Conservation (phyloP, 2,797 vertebrate species). For the Scyliorhinus canicula region DNA sequence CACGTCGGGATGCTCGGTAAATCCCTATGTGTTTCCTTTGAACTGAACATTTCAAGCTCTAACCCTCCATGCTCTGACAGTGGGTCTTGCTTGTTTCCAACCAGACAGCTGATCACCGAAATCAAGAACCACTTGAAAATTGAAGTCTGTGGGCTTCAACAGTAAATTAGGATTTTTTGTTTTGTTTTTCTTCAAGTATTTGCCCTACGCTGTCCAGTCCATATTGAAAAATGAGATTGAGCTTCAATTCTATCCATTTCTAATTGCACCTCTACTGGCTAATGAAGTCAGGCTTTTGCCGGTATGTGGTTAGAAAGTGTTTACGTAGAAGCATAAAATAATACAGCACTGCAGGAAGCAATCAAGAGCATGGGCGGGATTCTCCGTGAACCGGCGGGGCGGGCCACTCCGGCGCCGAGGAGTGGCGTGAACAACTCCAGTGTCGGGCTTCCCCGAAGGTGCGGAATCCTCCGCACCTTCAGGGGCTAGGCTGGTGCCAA, state of each 20-base stretch:
- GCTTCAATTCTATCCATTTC: neutral
- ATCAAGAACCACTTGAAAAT: neutral
- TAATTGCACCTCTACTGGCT: neutral
- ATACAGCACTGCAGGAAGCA: neutral
- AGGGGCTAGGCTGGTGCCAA: too few species aligned
- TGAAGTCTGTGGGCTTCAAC: neutral
- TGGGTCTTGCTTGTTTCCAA: neutral
- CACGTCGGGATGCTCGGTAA: too few species aligned
- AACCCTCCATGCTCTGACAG: neutral
- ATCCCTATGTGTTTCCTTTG: neutral
- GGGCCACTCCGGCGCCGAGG: too few species aligned
- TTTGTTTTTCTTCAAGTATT: neutral
- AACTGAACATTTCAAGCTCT: neutral
- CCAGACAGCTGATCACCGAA: neutral
- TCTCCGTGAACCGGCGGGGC: too few species aligned
- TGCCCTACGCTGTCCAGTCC: neutral
- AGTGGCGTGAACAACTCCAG: too few species aligned
- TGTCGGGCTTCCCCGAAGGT: too few species aligned
- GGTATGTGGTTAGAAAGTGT: neutral
- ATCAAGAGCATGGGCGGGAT: too few species aligned
- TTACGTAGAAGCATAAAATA: neutral
- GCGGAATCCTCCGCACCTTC: too few species aligned
- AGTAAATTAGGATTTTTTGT: neutral
- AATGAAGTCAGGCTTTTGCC: neutral
- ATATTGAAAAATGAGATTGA: neutral